Conservation (phyloP, 2,888 invertebrate genomes). For the Scaeva pyrastri region DNA sequence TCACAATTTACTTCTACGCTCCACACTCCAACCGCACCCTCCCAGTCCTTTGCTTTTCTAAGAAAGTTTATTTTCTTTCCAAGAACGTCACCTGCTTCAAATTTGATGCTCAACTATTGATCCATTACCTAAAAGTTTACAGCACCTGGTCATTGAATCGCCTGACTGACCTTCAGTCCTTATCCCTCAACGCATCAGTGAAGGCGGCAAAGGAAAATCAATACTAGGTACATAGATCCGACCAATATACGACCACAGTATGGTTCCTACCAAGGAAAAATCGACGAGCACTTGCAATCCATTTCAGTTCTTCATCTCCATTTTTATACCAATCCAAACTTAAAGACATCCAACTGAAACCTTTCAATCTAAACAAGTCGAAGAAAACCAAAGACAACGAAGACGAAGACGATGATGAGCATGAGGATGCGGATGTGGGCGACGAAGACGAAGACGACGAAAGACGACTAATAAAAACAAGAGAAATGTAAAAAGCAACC, state of each 20-base stretch:
- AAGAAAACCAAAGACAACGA: slow-evolving; percentile 35
- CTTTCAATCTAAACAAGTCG: slow-evolving; percentile 52
- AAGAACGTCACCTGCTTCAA: slow-evolving; percentile 52
- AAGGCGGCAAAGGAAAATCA: slow-evolving; percentile 50
- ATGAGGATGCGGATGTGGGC: no score
- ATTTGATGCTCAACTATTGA: slow-evolving; percentile 56
- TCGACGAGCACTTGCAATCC: slow-evolving; percentile 61
- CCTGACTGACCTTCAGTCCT: slow-evolving; percentile 50
- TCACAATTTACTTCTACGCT: background rate
- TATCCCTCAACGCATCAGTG: slow-evolving; percentile 12
- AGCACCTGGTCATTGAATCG: slow-evolving; percentile 63
- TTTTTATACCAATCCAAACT: slow-evolving; percentile 43
- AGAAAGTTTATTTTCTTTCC: slow-evolving; percentile 36
- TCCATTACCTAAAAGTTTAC: slow-evolving; percentile 44
- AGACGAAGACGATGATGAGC: slow-evolving; percentile 2
- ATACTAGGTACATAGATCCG: slow-evolving; percentile 23
- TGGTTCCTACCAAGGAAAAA: slow-evolving; percentile 24
- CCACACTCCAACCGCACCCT: no score
- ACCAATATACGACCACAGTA: background rate
- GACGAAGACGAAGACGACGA: background rate
- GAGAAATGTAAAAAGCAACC: slow-evolving; percentile 9
- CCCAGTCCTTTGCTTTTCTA: slow-evolving; percentile 6
- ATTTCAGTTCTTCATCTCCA: slow-evolving; percentile 54
- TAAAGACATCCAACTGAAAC: slow-evolving; percentile 48
- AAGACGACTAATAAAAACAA: slow-evolving; percentile 32